Conservation (phyloP, 2,797 vertebrate genomes). For the Pelochelys cantorii region DNA sequence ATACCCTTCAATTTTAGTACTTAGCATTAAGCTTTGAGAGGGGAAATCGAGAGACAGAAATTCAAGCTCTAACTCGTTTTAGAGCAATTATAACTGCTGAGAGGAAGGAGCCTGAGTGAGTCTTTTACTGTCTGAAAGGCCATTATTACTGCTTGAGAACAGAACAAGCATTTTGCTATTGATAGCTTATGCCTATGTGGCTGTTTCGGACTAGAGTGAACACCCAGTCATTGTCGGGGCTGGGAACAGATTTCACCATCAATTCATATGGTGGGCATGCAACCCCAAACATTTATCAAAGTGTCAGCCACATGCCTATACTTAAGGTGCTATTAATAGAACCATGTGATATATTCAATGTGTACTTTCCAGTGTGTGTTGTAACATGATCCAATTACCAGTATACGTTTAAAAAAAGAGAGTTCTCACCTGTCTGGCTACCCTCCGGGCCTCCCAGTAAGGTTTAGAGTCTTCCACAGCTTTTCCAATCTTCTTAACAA, state of each 20-base stretch:
- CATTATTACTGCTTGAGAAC: background rate
- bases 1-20: background rate
- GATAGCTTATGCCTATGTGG: background rate
- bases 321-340: background rate
- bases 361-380: background rate
- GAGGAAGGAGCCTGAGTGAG: background rate
- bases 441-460: conserved; percentile 95
- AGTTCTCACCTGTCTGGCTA: conserved; percentile 91
- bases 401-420: background rate
- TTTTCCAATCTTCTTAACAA: conserved; percentile 96
- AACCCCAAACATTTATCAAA: background rate
- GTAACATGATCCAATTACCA: background rate
- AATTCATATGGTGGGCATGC: accelerated
- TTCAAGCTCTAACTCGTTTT: background rate
- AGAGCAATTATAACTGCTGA: background rate
- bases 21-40: background rate
- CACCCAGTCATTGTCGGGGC: background rate
- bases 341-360: background rate
- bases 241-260: background rate
- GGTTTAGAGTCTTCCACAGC: conserved; percentile 97
- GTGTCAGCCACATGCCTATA: background rate
- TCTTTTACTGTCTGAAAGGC: background rate
- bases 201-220: background rate
- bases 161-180: background rate
- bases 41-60: background rate